Evolutionary conservation across 2,113 vertebrate genomes (phyloP).

Genomic region (Tyrannus savana): DNA sequence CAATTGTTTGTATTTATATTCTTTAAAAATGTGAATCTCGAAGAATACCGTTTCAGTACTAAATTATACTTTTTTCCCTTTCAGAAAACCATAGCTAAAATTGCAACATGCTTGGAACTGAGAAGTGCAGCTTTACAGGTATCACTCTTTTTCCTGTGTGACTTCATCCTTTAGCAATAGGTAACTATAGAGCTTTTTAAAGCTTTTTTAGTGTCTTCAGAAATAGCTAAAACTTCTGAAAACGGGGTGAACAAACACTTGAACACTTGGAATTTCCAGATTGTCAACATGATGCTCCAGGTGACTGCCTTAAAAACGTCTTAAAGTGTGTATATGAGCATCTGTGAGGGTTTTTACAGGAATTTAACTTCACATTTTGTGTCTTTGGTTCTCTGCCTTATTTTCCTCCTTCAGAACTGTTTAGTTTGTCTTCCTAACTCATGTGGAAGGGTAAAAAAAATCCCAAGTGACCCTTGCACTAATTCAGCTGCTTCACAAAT

Average conservation of each 20-base stretch:
- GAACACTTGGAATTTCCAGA: neutral
- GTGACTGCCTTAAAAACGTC: neutral
- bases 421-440: neutral
- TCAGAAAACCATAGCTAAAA: conserved; percentile 95
- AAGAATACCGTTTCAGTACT: neutral
- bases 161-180: neutral
- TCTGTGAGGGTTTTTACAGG: neutral
- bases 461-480: neutral
- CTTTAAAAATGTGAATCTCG: neutral
- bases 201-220: neutral
- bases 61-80: neutral
- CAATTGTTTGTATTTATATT: neutral
- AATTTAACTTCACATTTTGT: neutral
- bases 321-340: neutral
- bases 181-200: neutral
- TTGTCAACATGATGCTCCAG: fast-evolving
- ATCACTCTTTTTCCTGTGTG: neutral
- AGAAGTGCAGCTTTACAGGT: conserved; percentile 95
- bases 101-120: conserved; percentile 97
- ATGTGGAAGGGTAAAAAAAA: neutral
- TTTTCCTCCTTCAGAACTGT: neutral
- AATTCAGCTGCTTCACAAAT: neutral
- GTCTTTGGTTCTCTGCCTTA: neutral
- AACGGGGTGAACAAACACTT: neutral
- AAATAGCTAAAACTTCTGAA: neutral